Conservation (phyloP, 2,797 vertebrate genomes). For the Jordanella pulchra region DNA sequence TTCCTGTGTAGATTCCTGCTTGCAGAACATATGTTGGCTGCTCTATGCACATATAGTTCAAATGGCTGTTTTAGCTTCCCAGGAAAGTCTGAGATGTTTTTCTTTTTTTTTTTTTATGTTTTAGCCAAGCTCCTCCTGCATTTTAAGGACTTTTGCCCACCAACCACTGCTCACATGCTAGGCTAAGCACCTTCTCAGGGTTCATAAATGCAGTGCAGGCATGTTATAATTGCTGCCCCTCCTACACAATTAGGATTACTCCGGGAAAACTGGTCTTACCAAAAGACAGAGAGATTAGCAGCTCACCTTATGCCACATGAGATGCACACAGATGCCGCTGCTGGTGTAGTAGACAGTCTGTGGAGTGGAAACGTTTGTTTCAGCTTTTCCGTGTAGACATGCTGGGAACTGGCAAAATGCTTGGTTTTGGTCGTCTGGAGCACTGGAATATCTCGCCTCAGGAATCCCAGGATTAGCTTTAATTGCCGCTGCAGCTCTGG, state of each 20-base stretch:
- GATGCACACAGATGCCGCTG: constrained; percentile 18
- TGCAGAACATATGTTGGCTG: not conserved
- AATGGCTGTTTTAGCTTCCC: not conserved
- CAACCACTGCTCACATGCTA: constrained; percentile 17
- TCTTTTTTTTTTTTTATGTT: too few relatives aligned
- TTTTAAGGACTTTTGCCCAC: constrained; percentile 18
- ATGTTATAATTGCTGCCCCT: constrained; percentile 61
- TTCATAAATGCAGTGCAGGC: constrained; percentile 62
- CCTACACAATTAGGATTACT: constrained; percentile 68
- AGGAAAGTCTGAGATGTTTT: constrained; percentile 1
- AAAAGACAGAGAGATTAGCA: constrained; percentile 61
- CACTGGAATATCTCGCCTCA: constrained; percentile 72
- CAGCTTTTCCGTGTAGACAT: constrained; percentile 63
- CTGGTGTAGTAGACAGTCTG: not conserved
- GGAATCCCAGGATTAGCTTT: constrained; percentile 69
- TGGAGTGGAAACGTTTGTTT: constrained; percentile 58
- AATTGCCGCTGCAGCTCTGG: constrained; percentile 42
- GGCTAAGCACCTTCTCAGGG: constrained; percentile 57
- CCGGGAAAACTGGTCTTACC: constrained; percentile 50
- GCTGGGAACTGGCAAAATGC: constrained; percentile 42
- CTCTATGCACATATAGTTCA: not conserved
- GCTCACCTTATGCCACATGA: constrained; percentile 52
- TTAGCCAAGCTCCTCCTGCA: constrained; percentile 7
- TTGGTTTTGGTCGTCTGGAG: constrained; percentile 66
- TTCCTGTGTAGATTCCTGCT: not conserved